A percentile compares a stretch with the other conserved stretches of the same genome.
phyloP scores from a whole-genome alignment of 2,113 vertebrate genomes.

The Coptodon rendalli region DNA sequence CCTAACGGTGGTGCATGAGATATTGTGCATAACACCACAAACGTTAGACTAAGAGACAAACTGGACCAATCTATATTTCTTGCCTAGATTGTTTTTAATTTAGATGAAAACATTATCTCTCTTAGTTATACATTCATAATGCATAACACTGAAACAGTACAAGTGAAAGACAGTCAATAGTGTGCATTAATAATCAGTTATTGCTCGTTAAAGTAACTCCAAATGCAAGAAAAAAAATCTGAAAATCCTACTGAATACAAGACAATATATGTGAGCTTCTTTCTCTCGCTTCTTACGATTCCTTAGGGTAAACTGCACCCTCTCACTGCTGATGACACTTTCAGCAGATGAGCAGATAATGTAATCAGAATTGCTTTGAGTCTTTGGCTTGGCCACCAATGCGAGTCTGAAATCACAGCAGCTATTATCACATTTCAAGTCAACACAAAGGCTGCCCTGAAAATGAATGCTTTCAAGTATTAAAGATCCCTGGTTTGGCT shows the following conservation, averaged over 20 bases:
- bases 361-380: not conserved
- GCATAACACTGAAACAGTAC: not conserved
- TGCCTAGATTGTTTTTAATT: not conserved
- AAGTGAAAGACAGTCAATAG: not conserved
- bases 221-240: not conserved
- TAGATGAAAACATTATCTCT: not conserved
- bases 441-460: not conserved
- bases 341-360: not conserved
- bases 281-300: not conserved
- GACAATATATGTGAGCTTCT: not conserved
- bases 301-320: not conserved
- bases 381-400: not conserved
- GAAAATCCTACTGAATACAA: not conserved
- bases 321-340: not conserved
- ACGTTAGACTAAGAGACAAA: not conserved
- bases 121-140: not conserved
- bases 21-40: not conserved
- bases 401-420: not conserved
- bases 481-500: not conserved
- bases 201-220: not conserved
- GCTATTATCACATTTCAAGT: not conserved
- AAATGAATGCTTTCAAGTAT: not conserved
- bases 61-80: not conserved
- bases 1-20: not conserved
- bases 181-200: not conserved